Evolutionary conservation across 2,888 invertebrate species (phyloP), one percentile per base, ranked within the genome.

Genomic region (Sipha maydis): DNA sequence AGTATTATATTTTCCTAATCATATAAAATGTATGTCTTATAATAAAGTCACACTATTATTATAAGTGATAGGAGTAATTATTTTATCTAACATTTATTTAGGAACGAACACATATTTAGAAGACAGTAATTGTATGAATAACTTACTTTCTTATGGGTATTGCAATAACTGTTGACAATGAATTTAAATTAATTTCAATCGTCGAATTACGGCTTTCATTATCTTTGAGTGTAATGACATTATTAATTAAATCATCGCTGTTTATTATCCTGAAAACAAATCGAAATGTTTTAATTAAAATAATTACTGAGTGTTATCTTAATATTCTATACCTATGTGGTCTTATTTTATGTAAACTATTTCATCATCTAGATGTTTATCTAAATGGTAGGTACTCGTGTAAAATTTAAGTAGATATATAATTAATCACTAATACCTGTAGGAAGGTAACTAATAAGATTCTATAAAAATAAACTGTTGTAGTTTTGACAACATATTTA

Each of bases 131-230:
- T 79, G n/a, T 4, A 48, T 48, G 5, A 69, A 85, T 85, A 25
- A 69, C 89, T 89, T 76, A 89, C 89, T 41, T 83, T 61, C 76
- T 76, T 8, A 48, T n/a, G 3, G 82, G 82, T n/a, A 83, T 17
- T 19, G 67, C 14, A 48, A 14, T 67, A 61, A 8, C 48, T n/a
- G 19, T 54, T 82, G 75, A 7, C 75, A n/a, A 34, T 9, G 56
- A 48, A 38, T 38, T 31, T 76, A 89, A 34, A n/a, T 9, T 76
- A n/a, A 89, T 76, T 67, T 83, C 31, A 75, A 61, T 76, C n/a
- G 67, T 25, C 9, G 14, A 14, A 19, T 77, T 76, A 2, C 25
- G 38, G n/a, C 7, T 78, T 31, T 77, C 34, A 28, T 54, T 78
- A 5, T 78, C 38, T 69, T 54, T 67, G 0, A 89, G 31, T 31